phyloP scores from a whole-genome alignment of 2,797 vertebrate species.

The Eulemur albifrons region DNA sequence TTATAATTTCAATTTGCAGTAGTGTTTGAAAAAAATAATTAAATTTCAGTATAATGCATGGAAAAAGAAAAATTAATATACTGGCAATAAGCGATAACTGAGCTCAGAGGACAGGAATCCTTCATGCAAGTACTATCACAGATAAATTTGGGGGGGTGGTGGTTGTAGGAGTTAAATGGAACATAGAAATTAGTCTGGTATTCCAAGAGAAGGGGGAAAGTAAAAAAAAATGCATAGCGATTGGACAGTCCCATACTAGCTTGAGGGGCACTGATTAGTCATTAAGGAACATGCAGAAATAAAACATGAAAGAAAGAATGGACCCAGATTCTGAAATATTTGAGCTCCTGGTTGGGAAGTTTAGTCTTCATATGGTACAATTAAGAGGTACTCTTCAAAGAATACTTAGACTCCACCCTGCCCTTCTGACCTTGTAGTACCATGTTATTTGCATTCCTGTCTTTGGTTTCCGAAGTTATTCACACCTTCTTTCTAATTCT shows the following conservation, averaged over 20 bases:
- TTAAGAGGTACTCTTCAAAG: not conserved
- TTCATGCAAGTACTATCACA: not conserved
- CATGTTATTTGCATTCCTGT: not conserved
- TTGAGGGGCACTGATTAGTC: not conserved
- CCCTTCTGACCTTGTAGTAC: not conserved
- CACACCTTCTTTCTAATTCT: not conserved
- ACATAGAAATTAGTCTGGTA: not conserved
- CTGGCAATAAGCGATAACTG: conserved; percentile 24
- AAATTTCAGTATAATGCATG: not conserved
- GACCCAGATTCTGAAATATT: not conserved
- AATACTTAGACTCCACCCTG: not conserved
- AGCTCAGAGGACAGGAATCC: not conserved
- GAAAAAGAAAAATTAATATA: conserved; percentile 39
- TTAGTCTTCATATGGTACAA: not conserved
- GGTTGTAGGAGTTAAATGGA: conserved; percentile 1
- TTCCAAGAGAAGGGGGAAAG: not conserved
- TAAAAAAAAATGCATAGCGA: not conserved
- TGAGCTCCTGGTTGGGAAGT: not conserved
- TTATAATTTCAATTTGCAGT: conserved; percentile 42
- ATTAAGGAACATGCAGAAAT: not conserved
- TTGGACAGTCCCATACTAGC: not conserved
- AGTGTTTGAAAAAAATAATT: conserved; percentile 24
- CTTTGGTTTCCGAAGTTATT: not conserved
- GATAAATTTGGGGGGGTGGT: not conserved
- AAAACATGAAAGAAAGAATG: not conserved